Base-by-base conservation (phyloP, 2,797 vertebrate genomes). In the Pangasius mekongensis region DNA sequence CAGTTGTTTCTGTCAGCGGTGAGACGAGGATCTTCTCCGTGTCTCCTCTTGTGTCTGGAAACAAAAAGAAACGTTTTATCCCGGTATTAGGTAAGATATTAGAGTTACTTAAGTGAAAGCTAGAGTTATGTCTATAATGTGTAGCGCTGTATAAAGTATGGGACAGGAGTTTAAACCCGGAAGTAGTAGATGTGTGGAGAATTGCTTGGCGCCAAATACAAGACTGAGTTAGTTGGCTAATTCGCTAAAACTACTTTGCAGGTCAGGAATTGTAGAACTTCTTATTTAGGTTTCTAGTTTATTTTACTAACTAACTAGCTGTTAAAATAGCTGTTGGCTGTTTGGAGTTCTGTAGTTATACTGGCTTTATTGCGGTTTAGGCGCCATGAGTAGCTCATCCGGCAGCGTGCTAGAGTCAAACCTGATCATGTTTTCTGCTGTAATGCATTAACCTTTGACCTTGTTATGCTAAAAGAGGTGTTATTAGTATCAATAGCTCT, bases 121-220 rank as follows among this genome's bases (percentile, higher is more conserved):
- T 8, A 3, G 7, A 43, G 30, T 1, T 33, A 18, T 33, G 39
- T 30, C 0, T 84, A 0, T 52, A 11, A 13, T 54, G 47, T 49
- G 30, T 84, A 43, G 33, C 3, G 11, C 7, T 39, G 16, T 36
- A 24, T 76, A 78, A 2, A 81, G 20, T 33, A 16, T 5, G 1
- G 36, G 49, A 16, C 30, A 36, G 52, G 27, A 52, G 43, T 54
- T 84, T 33, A 14, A 84, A 69, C 62, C 83, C 83, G 83, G 83
- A 84, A 84, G 64, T 84, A 18, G 43, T 24, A 10, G 4, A 13
- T 86, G 20, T 33, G 73, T 13, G 43, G 6, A 9, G n/a, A 80
- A 11, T 36, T 8, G n/a, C 36, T 90, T 90, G 91, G 90, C 89
- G 91, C 91, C 90, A 92, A 88, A 84, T 71, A 39, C 30, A 39